Evolutionary conservation across 1,140 invertebrate species (phyloP).

Genomic region (Diachasmimorpha longicaudata): DNA sequence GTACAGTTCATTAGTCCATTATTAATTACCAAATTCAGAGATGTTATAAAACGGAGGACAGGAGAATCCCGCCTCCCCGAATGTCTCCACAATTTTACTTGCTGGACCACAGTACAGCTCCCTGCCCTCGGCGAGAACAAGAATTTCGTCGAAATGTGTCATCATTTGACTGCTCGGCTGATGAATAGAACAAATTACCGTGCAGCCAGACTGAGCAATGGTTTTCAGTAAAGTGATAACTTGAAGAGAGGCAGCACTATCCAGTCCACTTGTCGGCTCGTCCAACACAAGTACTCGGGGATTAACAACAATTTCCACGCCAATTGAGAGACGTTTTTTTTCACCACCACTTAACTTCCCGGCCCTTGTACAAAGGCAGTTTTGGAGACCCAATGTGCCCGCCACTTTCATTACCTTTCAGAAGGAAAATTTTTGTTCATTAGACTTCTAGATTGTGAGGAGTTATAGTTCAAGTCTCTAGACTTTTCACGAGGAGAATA

Average conservation of each 20-base stretch:
- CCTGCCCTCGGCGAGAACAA: slow-evolving; percentile 67
- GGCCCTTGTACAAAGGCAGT: slow-evolving; percentile 71
- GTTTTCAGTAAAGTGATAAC: slow-evolving; percentile 69
- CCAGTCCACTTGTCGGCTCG: slow-evolving; percentile 78
- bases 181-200: slow-evolving; percentile 86
- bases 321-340: slow-evolving; percentile 84
- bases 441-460: too few species aligned
- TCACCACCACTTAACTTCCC: slow-evolving; percentile 81
- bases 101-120: slow-evolving; percentile 68
- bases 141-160: slow-evolving; percentile 71
- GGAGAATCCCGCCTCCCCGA: slow-evolving; percentile 62
- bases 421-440: background rate
- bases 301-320: slow-evolving; percentile 82
- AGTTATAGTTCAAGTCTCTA: too few species aligned
- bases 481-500: too few species aligned
- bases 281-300: slow-evolving; percentile 75
- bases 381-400: slow-evolving; percentile 65
- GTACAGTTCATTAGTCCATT: background rate
- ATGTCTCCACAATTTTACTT: slow-evolving; percentile 60
- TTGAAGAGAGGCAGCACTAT: slow-evolving; percentile 76
- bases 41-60: slow-evolving; percentile 75
- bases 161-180: slow-evolving; percentile 88
- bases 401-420: slow-evolving; percentile 66
- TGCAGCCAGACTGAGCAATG: slow-evolving; percentile 75
- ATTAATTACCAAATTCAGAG: slow-evolving; percentile 68